Evolutionary conservation across 2,113 vertebrate species (phyloP).

Genomic region (Rattus norvegicus): GRCr8 NC_086023.1:119685501-119686000

Average conservation of each 20-base stretch:
- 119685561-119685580: too few relatives aligned
- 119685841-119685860: conserved; percentile 47
- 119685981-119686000: not conserved
- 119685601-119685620: too few relatives aligned
- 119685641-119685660: too few relatives aligned
- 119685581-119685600: too few relatives aligned
- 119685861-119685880: conserved; percentile 31
- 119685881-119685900: conserved; percentile 29
- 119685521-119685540: too few relatives aligned
- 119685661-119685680: not conserved
- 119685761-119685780: conserved; percentile 12
- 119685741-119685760: conserved; percentile 36
- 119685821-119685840: conserved; percentile 29
- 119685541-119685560: too few relatives aligned
- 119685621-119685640: too few relatives aligned
- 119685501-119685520: too few relatives aligned
- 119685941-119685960: not conserved
- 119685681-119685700: conserved; percentile 46
- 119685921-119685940: conserved; percentile 1
- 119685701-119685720: conserved; percentile 25
- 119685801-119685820: not conserved
- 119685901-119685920: conserved; percentile 35
- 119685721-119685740: conserved; percentile 12
- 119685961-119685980: not conserved
- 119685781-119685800: conserved; percentile 43